Base-by-base conservation (phyloP, 2,797 vertebrate genomes). In the Megaceryle alcyon region DNA sequence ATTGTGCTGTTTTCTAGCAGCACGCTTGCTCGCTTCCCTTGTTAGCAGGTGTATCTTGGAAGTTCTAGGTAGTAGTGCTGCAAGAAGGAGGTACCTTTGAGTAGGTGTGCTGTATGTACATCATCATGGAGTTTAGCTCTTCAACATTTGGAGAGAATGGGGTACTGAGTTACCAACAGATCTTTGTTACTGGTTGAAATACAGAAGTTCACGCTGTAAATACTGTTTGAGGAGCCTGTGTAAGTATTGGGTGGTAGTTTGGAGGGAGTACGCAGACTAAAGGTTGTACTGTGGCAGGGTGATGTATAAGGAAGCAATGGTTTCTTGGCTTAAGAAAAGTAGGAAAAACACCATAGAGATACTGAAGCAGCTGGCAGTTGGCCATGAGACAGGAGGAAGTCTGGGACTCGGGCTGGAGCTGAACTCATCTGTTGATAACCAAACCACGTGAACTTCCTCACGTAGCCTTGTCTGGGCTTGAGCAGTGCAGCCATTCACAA, bases 21-120 rank as follows among this genome's bases (percentile, higher is more conserved):
- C 2, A 0, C 2, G 31, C 14, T 25, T 33, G 14, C 53, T 65
- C 1, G 0, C 37, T 60, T 59, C 18, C 26, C n/a, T 17, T 48
- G 6, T 25, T 44, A 14, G 25, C 8, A 2, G 3, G 12, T 29
- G 11, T 21, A 15, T 31, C 43, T 56, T 21, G 9, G 9, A 61
- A 13, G 26, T 25, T 63, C 17, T 21, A 41, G 39, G 28, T 41
- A 17, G 28, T 11, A 43, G n/a, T 5, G 6, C 35, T 56, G 63
- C n/a, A 8, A 65, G 31, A 59, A 17, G 21, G 43, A 17, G 33
- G 15, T 18, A 15, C 29, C 44, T 64, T 21, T 33, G 56, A 64
- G 44, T 21, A 64, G 54, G 9, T 29, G 48, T 17, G 18, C 43
- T 39, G 0, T 13, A 4, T 7, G 49, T 18, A 5, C 4, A 2